A percentile compares a stretch with the other conserved stretches of the same genome.
Conservation (phyloP, 2,797 vertebrate genomes). For the Cynodonichthys magdalenae region DNA sequence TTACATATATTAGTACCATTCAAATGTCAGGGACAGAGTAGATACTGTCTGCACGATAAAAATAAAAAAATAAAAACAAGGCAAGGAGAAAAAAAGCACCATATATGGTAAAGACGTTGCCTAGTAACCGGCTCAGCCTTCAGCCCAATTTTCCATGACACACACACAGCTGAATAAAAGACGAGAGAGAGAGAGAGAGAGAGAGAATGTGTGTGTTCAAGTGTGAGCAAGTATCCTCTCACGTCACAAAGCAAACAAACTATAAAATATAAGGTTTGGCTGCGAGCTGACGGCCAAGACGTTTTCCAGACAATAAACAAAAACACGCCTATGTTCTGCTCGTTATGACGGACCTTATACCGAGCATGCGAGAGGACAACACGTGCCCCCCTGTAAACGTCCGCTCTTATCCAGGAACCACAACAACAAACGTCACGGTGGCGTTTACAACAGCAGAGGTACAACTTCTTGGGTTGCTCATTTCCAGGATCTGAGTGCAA, state of each 20-base stretch:
- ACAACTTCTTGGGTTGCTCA: conserved; percentile 54
- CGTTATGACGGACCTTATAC: conserved; percentile 10
- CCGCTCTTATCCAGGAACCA: conserved; percentile 45
- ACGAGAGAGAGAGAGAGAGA: conserved; percentile 47
- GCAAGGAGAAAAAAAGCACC: conserved; percentile 43
- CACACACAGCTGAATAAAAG: conserved; percentile 62
- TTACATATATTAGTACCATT: conserved; percentile 37
- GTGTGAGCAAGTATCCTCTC: conserved; percentile 61
- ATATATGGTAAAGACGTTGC: conserved; percentile 79
- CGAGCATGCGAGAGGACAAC: conserved; percentile 8
- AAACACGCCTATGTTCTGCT: conserved; percentile 20
- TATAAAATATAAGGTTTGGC: conserved; percentile 52
- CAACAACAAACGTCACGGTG: conserved; percentile 31
- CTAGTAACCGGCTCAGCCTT: conserved; percentile 79
- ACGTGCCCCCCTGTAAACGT: conserved; percentile 10
- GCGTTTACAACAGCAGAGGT: conserved; percentile 43
- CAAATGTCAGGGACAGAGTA: conserved; percentile 46
- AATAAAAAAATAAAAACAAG: conserved; percentile 34
- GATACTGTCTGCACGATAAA: conserved; percentile 29
- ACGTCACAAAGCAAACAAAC: conserved; percentile 35
- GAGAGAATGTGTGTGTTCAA: conserved; percentile 23
- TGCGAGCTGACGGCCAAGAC: conserved; percentile 9
- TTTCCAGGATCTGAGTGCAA: conserved; percentile 51
- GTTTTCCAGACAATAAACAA: conserved; percentile 8
- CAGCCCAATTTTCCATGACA: conserved; percentile 88